A percentile compares a stretch with the other conserved stretches of the same genome.
phyloP scores from a whole-genome alignment of 1,140 invertebrate species.

The Mya arenaria region DNA sequence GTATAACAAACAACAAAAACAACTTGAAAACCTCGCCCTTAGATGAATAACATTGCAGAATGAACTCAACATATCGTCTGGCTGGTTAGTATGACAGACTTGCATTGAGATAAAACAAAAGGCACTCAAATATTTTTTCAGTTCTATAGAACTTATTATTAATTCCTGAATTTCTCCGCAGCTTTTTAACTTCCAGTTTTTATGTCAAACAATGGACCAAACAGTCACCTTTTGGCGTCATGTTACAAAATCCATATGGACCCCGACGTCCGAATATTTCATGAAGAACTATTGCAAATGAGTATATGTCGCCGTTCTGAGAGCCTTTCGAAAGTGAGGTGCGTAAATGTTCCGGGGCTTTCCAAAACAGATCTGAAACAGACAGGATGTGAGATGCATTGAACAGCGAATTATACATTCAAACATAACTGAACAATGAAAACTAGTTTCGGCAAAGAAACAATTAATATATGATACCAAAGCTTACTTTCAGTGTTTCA shows the following conservation, averaged over 20 bases:
- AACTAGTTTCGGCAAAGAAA: not conserved
- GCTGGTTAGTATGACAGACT: too few relatives aligned
- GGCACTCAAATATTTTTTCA: too few relatives aligned
- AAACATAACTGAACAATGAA: not conserved
- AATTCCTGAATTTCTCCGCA: too few relatives aligned
- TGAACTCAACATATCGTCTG: too few relatives aligned
- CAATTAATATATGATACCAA: not conserved
- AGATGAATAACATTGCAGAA: too few relatives aligned
- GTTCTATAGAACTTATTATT: too few relatives aligned
- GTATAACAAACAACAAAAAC: too few relatives aligned
- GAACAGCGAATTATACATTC: not conserved
- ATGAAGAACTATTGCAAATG: slow-evolving; percentile 95
- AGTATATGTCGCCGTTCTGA: slow-evolving; percentile 97
- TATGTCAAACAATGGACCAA: too few relatives aligned
- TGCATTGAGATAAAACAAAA: too few relatives aligned
- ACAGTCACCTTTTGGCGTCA: slow-evolving; percentile 76
- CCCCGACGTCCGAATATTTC: slow-evolving; percentile 75
- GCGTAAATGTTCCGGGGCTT: slow-evolving; percentile 94
- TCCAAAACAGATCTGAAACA: slow-evolving; percentile 88
- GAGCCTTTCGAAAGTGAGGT: slow-evolving; percentile 84
- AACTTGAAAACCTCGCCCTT: too few relatives aligned
- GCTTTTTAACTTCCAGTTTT: too few relatives aligned
- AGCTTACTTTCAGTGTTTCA: too few relatives aligned
- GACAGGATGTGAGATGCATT: not conserved
- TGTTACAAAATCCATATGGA: slow-evolving; percentile 73